phyloP scores from a whole-genome alignment of 1,140 invertebrate genomes.

The Temnothorax curvispinosus region DNA sequence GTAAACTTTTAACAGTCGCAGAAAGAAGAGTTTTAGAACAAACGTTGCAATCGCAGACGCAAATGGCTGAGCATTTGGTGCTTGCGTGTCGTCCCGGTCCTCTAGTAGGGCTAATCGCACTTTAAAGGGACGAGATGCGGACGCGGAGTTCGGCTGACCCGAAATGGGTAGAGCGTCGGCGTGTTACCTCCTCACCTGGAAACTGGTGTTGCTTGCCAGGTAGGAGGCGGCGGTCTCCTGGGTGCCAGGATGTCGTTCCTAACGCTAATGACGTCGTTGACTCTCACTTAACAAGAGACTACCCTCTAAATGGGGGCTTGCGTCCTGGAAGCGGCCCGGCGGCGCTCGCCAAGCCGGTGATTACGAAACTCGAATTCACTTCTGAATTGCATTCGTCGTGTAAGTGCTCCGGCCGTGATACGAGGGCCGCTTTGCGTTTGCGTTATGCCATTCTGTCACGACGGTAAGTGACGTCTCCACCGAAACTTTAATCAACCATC shows the following conservation, averaged over 20 bases:
- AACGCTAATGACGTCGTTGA: slow-evolving; percentile 80
- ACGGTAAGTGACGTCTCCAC: too few species aligned
- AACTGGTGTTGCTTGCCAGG: slow-evolving; percentile 60
- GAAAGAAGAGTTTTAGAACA: background rate
- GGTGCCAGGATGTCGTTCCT: slow-evolving; percentile 77
- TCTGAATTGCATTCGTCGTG: slow-evolving; percentile 69
- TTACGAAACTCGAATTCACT: slow-evolving; percentile 74
- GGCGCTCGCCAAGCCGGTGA: slow-evolving; percentile 68
- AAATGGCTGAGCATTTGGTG: slow-evolving; percentile 2
- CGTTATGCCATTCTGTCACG: background rate
- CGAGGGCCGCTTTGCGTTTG: background rate
- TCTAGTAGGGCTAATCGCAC: slow-evolving; percentile 15
- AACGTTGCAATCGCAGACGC: background rate
- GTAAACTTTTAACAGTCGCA: background rate
- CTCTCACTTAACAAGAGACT: slow-evolving; percentile 81
- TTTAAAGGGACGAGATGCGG: slow-evolving; percentile 26
- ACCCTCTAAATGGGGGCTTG: slow-evolving; percentile 77
- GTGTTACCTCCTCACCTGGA: slow-evolving; percentile 50
- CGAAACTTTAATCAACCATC: background rate
- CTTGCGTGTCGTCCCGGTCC: background rate
- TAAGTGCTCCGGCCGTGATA: slow-evolving; percentile 63
- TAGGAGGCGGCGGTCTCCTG: slow-evolving; percentile 69
- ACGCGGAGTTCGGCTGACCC: slow-evolving; percentile 16
- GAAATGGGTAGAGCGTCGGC: slow-evolving; percentile 20
- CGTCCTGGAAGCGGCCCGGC: slow-evolving; percentile 63